A percentile compares a stretch with the other conserved stretches of the same genome.
These are phyloP conservation scores for Thymelicus lineola DNA, from an alignment of 2,888 invertebrate species.

Conservation along the genomic window DNA sequence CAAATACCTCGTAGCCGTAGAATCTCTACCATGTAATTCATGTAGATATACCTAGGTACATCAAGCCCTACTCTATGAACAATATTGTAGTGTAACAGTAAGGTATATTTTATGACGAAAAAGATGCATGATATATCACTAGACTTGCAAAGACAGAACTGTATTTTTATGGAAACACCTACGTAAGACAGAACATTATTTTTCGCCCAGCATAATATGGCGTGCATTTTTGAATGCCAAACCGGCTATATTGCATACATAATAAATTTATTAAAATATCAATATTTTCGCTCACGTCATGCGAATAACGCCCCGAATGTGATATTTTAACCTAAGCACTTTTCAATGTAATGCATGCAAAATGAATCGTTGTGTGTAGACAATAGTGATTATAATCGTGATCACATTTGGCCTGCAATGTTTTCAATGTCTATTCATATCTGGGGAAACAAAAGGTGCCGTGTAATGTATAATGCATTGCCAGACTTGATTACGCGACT, in stretches of 20 bases:
- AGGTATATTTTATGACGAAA: no score
- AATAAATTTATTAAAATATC: slow-evolving; percentile 24
- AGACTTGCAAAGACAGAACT: neutral
- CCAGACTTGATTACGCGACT: slow-evolving; percentile 19
- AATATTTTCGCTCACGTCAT: slow-evolving; percentile 29
- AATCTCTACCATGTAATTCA: no score
- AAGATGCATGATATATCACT: neutral
- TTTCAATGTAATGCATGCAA: neutral
- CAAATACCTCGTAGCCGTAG: no score
- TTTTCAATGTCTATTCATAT: slow-evolving; percentile 8
- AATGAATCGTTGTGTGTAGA: slow-evolving; percentile 7
- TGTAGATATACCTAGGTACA: no score
- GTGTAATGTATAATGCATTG: slow-evolving; percentile 34
- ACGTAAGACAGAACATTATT: slow-evolving; percentile 1
- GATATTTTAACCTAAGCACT: neutral
- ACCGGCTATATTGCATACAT: slow-evolving; percentile 10
- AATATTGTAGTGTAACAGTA: no score
- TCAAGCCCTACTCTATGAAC: no score
- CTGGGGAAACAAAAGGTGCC: slow-evolving; percentile 29
- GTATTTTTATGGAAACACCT: slow-evolving; percentile 17
- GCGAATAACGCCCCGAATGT: slow-evolving; percentile 9
- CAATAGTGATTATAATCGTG: slow-evolving; percentile 24
- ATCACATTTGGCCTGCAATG: neutral
- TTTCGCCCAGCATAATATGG: slow-evolving; percentile 10
- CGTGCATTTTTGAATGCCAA: slow-evolving; percentile 18